Evolutionary conservation across 2,113 vertebrate genomes (phyloP).

Genomic region (Campylorhamphus procurvoides): DNA sequence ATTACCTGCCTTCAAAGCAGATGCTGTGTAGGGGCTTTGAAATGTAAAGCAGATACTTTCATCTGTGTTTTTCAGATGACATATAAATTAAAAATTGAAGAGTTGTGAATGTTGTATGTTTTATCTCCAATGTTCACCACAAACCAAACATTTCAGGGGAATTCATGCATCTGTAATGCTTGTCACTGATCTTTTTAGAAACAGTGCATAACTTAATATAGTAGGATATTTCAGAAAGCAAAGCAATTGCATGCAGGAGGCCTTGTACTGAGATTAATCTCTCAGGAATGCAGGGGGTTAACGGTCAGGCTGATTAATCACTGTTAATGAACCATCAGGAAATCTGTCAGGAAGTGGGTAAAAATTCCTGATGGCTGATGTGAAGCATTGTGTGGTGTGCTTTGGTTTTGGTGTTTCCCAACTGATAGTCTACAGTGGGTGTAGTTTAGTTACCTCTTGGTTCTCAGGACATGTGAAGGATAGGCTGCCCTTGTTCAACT

Average conservation of each 20-base stretch:
- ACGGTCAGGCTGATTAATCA: constrained; percentile 69
- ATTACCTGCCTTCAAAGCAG: constrained; percentile 14
- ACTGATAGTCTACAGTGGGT: background rate
- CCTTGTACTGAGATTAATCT: constrained; percentile 66
- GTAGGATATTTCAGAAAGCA: constrained; percentile 66
- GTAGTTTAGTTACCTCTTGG: constrained; percentile 1
- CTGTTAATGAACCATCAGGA: constrained; percentile 71
- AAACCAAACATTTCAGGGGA: constrained; percentile 52
- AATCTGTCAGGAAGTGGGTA: constrained; percentile 73
- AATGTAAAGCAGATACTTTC: constrained; percentile 14
- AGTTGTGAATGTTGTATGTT: constrained; percentile 24
- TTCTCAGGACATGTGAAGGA: background rate
- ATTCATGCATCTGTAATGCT: constrained; percentile 34
- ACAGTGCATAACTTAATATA: constrained; percentile 44
- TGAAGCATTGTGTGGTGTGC: constrained; percentile 37
- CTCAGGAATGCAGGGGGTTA: constrained; percentile 78
- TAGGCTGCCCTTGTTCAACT: background rate
- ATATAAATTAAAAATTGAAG: constrained; percentile 18
- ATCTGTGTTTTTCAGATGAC: constrained; percentile 31
- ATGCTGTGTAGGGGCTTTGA: constrained; percentile 8
- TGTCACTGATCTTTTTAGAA: constrained; percentile 45
- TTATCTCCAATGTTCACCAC: constrained; percentile 61
- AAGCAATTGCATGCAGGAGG: constrained; percentile 60
- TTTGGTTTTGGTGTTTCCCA: constrained; percentile 59
- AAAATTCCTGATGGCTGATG: constrained; percentile 74